These are phyloP conservation scores for Drosophila hydei DNA, from an alignment of 1,140 invertebrate species.

Conservation along the genomic window DNA sequence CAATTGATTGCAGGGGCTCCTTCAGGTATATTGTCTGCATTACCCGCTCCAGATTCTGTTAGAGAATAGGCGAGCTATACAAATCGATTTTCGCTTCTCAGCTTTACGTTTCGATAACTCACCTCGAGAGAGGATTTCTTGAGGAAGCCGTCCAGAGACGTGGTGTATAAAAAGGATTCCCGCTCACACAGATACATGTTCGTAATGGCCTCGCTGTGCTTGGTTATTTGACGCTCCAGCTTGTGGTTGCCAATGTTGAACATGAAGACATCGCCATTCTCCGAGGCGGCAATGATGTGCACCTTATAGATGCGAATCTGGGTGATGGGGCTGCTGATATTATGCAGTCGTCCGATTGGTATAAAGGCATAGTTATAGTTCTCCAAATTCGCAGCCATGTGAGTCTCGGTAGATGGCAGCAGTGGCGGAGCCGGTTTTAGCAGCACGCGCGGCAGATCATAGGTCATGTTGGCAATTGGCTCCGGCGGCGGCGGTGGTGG, in stretches of 20 bases:
- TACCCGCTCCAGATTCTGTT: conserved; percentile 68
- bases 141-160: conserved; percentile 75
- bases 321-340: conserved; percentile 62
- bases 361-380: conserved; percentile 26
- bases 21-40: conserved; percentile 71
- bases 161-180: conserved; percentile 66
- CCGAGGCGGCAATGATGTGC: conserved; percentile 84
- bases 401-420: not conserved
- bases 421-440: conserved; percentile 15
- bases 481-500: conserved; percentile 62
- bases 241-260: conserved; percentile 84
- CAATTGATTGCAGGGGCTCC: conserved; percentile 78
- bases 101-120: not conserved
- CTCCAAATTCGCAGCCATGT: not conserved
- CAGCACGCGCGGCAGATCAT: conserved; percentile 28
- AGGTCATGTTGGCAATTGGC: conserved; percentile 41
- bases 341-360: conserved; percentile 50
- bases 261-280: conserved; percentile 86
- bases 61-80: not conserved
- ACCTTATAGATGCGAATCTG: conserved; percentile 63
- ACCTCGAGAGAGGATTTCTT: conserved; percentile 76
- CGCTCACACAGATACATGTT: conserved; percentile 66
- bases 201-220: conserved; percentile 80
- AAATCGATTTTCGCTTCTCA: not conserved
- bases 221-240: conserved; percentile 83